Percentiles rank a stretch among this genome's conserved stretches.
phyloP scores from a whole-genome alignment of 1,140 invertebrate species.

The Calliphora vicina region DNA sequence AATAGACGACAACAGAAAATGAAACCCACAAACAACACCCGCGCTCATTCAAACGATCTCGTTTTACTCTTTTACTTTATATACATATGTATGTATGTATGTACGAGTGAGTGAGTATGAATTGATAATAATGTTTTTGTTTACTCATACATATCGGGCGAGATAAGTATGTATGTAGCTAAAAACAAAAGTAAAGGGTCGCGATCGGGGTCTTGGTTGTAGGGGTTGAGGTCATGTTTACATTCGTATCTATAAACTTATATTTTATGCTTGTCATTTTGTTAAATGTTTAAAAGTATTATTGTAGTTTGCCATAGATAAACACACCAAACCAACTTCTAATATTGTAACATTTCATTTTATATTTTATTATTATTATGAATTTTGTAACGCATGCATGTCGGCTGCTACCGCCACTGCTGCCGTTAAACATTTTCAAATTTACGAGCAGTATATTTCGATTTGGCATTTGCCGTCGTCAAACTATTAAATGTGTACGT shows the following conservation, averaged over 20 bases:
- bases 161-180: background rate
- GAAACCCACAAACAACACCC: no score
- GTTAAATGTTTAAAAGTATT: no score
- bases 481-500: no score
- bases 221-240: conserved; percentile 31
- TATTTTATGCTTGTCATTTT: background rate
- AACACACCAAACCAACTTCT: background rate
- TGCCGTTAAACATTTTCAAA: background rate
- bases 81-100: background rate
- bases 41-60: background rate
- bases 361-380: background rate
- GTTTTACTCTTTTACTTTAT: background rate
- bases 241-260: no score
- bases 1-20: background rate
- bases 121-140: no score
- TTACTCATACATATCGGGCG: no score
- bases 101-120: no score
- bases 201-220: background rate
- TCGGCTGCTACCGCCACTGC: background rate
- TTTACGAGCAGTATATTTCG: background rate
- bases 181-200: background rate
- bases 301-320: background rate
- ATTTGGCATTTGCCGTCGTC: no score
- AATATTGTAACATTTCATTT: background rate
- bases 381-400: background rate